Base-by-base conservation (phyloP, 2,113 vertebrate genomes). In the Antidorcas marsupialis region DNA sequence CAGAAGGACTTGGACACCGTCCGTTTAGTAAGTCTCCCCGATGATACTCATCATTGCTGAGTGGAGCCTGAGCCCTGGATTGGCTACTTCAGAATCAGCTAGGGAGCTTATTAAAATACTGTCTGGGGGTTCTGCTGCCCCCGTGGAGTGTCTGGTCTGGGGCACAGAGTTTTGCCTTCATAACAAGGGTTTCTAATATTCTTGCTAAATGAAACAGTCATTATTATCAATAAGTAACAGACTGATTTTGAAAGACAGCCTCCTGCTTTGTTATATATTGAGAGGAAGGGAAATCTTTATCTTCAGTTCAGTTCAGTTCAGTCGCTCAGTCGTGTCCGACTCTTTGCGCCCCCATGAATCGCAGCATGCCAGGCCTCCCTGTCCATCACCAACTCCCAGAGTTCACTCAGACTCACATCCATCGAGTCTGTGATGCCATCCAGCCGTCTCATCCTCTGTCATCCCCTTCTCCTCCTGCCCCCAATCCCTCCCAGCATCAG, bases 41-140 rank as follows among this genome's bases (percentile, higher is more conserved):
- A 19, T 7, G 82, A 39, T 0, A 9, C 21, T 59, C 10, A 6
- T 0, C 0, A 0, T 6, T 39, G 39, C 11, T 3, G 16, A 87
- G 23, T 8, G n/a, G 25, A 55, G 50, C 55, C 50, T 0, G 8
- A 30, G 23, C 23, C 57, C 45, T 0, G 9, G 25, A 21, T 0
- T 27, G 83, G 23, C 53, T 36, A 17, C 30, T 60, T 78, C 2
- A 27, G 92, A 45, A 64, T 45, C 83, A 57, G 6, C 16, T 11
- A 19, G 19, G 45, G 11, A 88, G 60, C 47, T 89, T 91, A 47
- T n/a, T 87, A 62, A 91, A 47, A 67, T 3, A 25, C 47, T 2
- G 14, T 15, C 33, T 36, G 45, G 13, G 55, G 88, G 15, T 0
- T n/a, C 57, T 6, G 23, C 52, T 9, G 1, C 28, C 43, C 23